phyloP scores from a whole-genome alignment of 2,888 invertebrate species.

The Portevinia maculata region DNA sequence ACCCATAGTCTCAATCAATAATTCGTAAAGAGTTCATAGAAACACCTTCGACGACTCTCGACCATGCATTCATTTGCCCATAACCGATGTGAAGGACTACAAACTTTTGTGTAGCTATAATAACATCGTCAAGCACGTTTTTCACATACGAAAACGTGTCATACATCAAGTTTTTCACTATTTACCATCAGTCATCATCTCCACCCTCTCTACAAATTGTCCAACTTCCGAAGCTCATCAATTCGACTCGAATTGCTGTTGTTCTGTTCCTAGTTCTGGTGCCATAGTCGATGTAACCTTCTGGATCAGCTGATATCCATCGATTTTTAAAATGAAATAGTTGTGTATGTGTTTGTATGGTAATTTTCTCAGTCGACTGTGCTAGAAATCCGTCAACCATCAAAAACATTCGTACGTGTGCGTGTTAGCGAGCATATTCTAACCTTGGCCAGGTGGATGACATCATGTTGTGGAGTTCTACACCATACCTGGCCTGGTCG shows the following conservation, averaged over 20 bases:
- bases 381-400: not conserved
- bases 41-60: constrained; percentile 1
- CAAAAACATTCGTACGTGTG: constrained; percentile 5
- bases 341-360: not conserved
- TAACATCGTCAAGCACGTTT: constrained; percentile 37
- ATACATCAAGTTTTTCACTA: not conserved
- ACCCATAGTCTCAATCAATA: not conserved
- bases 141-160: constrained; percentile 38
- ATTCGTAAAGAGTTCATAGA: not conserved
- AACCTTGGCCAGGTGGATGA: constrained; percentile 67
- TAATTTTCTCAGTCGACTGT: not conserved
- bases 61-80: too few relatives aligned
- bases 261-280: not conserved
- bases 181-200: not conserved
- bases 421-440: constrained; percentile 29
- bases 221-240: constrained; percentile 16
- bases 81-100: too few relatives aligned
- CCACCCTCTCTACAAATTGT: not conserved
- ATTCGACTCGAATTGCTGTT: not conserved
- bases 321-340: constrained; percentile 1
- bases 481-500: constrained; percentile 21
- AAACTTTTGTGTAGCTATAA: constrained; percentile 7
- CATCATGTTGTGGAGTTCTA: constrained; percentile 36
- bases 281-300: constrained; percentile 1
- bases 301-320: constrained; percentile 43